Conservation (phyloP, 2,797 vertebrate genomes). For the Bovichtus variegatus region DNA sequence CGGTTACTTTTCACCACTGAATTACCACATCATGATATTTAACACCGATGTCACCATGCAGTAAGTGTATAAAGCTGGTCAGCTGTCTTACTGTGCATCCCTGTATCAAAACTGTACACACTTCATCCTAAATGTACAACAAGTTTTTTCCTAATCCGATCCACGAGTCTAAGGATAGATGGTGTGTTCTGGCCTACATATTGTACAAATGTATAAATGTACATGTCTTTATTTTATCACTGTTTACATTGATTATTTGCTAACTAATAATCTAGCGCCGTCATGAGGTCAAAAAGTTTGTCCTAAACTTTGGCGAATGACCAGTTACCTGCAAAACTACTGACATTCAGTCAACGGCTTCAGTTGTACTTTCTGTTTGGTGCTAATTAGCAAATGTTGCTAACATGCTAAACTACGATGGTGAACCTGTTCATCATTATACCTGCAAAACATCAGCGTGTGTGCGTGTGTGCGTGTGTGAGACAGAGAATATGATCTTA, state of each 20-base stretch:
- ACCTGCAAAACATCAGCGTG: neutral
- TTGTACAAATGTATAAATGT: neutral
- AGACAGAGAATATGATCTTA: conserved; percentile 31
- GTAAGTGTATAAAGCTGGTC: neutral
- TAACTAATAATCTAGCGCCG: neutral
- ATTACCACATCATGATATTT: neutral
- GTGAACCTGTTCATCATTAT: neutral
- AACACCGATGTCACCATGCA: neutral
- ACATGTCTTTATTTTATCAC: too few species aligned
- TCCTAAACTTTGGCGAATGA: neutral
- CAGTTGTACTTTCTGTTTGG: too few species aligned
- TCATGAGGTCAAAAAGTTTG: neutral
- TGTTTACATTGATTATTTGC: conserved; percentile 1
- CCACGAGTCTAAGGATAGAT: neutral
- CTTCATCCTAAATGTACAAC: neutral
- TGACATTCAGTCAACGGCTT: too few species aligned
- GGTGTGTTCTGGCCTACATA: neutral
- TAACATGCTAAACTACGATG: too few species aligned
- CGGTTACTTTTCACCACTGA: neutral
- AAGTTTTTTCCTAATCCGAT: conserved; percentile 4
- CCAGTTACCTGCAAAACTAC: too few species aligned
- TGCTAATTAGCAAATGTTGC: too few species aligned
- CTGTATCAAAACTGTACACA: neutral
- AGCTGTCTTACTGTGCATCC: neutral
- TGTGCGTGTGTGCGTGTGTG: neutral